Percentiles rank a stretch among this genome's conserved stretches.
Conservation (phyloP, 1,140 invertebrate genomes). For the Drosophila lowei region DNA sequence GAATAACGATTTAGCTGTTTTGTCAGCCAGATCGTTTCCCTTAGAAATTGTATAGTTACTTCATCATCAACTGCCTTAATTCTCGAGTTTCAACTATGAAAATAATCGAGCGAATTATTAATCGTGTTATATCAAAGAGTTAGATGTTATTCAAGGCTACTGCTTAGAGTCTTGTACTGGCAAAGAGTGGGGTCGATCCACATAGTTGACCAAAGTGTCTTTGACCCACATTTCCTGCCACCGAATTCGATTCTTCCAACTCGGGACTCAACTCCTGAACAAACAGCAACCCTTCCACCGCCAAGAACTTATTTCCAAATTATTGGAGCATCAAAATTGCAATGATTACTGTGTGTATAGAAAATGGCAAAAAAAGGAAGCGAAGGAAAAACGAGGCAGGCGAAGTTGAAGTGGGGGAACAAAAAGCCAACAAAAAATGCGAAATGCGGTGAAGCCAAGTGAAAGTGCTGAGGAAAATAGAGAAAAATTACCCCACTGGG, state of each 20-base stretch:
- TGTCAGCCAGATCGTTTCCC: too few relatives aligned
- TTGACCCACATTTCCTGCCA: conserved; percentile 37
- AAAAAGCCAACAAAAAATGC: conserved; percentile 25
- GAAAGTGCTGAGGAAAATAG: conserved; percentile 72
- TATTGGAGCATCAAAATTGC: conserved; percentile 82
- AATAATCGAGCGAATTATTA: too few relatives aligned
- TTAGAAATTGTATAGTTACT: too few relatives aligned
- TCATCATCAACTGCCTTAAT: too few relatives aligned
- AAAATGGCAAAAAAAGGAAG: conserved; percentile 11
- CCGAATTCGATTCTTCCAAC: conserved; percentile 13
- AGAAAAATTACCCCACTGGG: conserved; percentile 69
- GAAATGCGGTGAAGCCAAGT: conserved; percentile 59
- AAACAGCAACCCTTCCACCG: conserved; percentile 58
- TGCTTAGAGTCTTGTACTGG: too few relatives aligned
- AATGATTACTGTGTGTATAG: conserved; percentile 76
- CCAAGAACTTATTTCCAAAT: conserved; percentile 72
- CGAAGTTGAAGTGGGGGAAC: conserved; percentile 13
- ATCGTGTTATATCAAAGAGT: too few relatives aligned
- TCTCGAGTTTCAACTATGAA: too few relatives aligned
- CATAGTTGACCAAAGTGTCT: conserved; percentile 21
- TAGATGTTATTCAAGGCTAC: too few relatives aligned
- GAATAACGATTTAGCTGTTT: too few relatives aligned
- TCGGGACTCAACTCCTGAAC: conserved; percentile 18
- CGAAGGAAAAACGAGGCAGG: conserved; percentile 14
- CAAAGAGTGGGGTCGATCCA: too few relatives aligned